Evolutionary conservation across 2,797 vertebrate genomes (phyloP).

Genomic region (Trachurus trachurus): DNA sequence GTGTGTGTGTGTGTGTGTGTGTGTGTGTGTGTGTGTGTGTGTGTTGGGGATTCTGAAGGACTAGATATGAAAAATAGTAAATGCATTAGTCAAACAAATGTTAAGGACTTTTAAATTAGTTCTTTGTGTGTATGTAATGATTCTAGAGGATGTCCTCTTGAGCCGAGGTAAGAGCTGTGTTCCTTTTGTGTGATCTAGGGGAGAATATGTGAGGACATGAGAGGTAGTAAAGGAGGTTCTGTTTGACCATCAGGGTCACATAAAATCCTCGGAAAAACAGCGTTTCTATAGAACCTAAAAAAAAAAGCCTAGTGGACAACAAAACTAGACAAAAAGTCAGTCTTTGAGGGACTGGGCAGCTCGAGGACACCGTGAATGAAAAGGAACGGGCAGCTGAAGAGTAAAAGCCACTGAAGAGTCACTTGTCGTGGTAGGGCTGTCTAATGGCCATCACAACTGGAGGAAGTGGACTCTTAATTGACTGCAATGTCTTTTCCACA

Average conservation of each 20-base stretch:
- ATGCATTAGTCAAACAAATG: constrained; percentile 42
- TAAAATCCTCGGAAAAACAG: constrained; percentile 67
- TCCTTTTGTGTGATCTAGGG: constrained; percentile 45
- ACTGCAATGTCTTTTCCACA: constrained; percentile 81
- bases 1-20: not conserved
- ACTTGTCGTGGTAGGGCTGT: constrained; percentile 70
- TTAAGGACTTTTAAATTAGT: constrained; percentile 49
- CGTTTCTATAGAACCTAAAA: constrained; percentile 66
- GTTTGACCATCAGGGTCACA: constrained; percentile 80
- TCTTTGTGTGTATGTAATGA: constrained; percentile 46
- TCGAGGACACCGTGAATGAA: constrained; percentile 66
- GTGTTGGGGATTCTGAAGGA: not conserved
- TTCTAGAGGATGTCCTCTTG: constrained; percentile 51
- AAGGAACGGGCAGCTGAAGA: constrained; percentile 59
- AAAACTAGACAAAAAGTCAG: constrained; percentile 66
- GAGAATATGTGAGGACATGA: constrained; percentile 32
- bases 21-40: not conserved
- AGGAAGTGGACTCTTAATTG: constrained; percentile 85
- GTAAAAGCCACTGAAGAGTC: constrained; percentile 84
- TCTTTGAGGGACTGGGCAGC: constrained; percentile 55
- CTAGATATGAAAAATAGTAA: constrained; percentile 33
- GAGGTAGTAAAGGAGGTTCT: constrained; percentile 55
- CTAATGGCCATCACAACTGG: constrained; percentile 82
- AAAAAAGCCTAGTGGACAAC: constrained; percentile 63
- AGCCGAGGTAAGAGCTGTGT: constrained; percentile 34